These are phyloP conservation scores for Agelastica alni DNA, from an alignment of 2,888 invertebrate species.

Conservation along the genomic window DNA sequence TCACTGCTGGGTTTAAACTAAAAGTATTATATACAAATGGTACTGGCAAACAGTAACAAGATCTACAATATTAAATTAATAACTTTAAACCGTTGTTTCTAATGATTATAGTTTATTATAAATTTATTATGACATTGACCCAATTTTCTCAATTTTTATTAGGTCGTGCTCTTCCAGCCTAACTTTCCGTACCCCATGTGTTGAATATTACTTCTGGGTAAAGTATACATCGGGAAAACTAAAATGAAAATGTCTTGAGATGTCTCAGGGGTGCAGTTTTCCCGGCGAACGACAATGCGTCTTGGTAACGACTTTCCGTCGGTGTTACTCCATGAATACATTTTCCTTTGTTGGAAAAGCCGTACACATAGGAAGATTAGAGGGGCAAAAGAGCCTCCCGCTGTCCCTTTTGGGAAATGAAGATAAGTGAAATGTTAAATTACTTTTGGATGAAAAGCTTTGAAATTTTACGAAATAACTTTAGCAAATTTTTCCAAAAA, in stretches of 20 bases:
- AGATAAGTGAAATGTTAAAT: constrained; percentile 6
- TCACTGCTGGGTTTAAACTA: too few species aligned
- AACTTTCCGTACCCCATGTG: constrained; percentile 36
- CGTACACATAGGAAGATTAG: constrained; percentile 4
- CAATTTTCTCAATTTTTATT: constrained; percentile 1
- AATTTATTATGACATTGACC: too few species aligned
- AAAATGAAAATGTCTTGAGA: constrained; percentile 57
- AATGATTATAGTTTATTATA: too few species aligned
- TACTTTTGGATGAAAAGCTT: neutral
- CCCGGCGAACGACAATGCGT: constrained; percentile 58
- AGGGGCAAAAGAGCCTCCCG: neutral
- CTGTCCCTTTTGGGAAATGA: neutral
- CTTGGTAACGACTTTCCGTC: constrained; percentile 55
- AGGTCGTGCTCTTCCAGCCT: neutral
- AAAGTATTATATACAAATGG: too few species aligned
- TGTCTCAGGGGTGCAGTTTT: constrained; percentile 53
- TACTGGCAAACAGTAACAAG: too few species aligned
- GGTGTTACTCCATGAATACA: constrained; percentile 50
- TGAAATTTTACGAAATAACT: too few species aligned
- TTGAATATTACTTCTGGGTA: constrained; percentile 44
- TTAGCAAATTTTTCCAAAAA: too few species aligned
- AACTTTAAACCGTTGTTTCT: too few species aligned
- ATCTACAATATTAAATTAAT: too few species aligned
- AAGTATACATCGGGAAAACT: constrained; percentile 49
- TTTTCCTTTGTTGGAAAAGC: constrained; percentile 39